Conservation (phyloP, 2,797 vertebrate genomes). For the Eidolon dupreanum region DNA sequence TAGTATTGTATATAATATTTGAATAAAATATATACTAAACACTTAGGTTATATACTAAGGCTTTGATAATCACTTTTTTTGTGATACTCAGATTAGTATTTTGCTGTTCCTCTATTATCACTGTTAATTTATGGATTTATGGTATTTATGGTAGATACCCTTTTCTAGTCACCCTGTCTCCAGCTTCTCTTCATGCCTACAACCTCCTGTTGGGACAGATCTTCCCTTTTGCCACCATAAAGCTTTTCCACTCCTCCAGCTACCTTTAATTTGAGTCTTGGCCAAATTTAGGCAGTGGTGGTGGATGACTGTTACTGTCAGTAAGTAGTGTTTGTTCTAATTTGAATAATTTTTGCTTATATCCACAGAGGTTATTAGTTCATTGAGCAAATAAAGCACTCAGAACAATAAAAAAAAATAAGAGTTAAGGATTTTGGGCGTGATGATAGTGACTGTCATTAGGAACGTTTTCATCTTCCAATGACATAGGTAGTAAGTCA, state of each 20-base stretch:
- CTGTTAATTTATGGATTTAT: conserved; percentile 4
- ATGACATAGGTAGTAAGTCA: background rate
- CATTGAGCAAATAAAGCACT: background rate
- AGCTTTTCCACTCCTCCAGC: background rate
- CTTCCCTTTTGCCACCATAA: background rate
- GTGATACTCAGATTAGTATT: conserved; percentile 43
- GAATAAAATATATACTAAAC: conserved; percentile 64
- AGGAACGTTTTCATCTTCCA: background rate
- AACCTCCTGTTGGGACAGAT: background rate
- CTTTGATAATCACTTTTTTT: conserved; percentile 58
- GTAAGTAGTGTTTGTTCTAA: background rate
- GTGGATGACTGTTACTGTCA: background rate
- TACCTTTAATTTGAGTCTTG: background rate
- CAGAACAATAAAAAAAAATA: background rate
- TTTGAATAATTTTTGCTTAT: background rate
- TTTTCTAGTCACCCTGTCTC: background rate
- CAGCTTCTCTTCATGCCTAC: background rate
- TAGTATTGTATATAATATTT: conserved; percentile 58
- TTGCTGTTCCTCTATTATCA: background rate
- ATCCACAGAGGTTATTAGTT: background rate
- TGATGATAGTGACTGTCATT: background rate
- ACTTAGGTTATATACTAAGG: conserved; percentile 20
- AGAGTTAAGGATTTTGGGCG: conserved; percentile 13
- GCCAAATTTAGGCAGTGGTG: background rate
- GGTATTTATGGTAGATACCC: background rate